Evolutionary conservation across 2,113 vertebrate genomes (phyloP).

Genomic region (Gymnocephalus cernua): DNA sequence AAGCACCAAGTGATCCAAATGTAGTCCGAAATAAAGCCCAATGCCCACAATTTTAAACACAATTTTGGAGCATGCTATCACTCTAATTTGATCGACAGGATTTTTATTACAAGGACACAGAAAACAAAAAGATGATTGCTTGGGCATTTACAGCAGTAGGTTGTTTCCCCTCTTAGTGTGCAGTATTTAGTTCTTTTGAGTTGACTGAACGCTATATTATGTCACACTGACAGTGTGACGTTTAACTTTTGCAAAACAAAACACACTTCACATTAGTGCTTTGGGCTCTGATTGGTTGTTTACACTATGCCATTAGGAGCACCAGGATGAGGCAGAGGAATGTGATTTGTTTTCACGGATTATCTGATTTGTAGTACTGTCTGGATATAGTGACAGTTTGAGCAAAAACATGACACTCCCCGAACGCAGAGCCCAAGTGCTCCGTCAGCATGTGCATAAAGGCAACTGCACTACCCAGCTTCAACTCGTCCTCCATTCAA

Average conservation of each 20-base stretch:
- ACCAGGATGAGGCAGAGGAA: no score
- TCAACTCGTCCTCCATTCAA: slow-evolving; percentile 18
- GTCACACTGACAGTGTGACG: neutral
- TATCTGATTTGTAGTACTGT: no score
- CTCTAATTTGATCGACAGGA: neutral
- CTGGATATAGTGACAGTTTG: no score
- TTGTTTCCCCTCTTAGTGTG: neutral
- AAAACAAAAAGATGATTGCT: neutral
- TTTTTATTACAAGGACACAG: neutral
- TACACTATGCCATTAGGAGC: no score
- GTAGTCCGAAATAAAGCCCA: neutral
- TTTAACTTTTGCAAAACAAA: neutral
- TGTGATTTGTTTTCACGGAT: no score
- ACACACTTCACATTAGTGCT: neutral
- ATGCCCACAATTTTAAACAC: neutral
- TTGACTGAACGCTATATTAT: neutral
- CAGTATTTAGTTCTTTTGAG: neutral
- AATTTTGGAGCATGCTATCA: neutral
- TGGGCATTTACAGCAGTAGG: neutral
- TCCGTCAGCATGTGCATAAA: slow-evolving; percentile 41
- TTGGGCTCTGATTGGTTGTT: neutral
- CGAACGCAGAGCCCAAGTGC: slow-evolving; percentile 2
- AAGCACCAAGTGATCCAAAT: neutral
- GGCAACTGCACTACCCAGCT: slow-evolving; percentile 12
- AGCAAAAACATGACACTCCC: neutral